Evolutionary conservation across 2,888 invertebrate species (phyloP).

Genomic region (Embidobia sp.): DNA sequence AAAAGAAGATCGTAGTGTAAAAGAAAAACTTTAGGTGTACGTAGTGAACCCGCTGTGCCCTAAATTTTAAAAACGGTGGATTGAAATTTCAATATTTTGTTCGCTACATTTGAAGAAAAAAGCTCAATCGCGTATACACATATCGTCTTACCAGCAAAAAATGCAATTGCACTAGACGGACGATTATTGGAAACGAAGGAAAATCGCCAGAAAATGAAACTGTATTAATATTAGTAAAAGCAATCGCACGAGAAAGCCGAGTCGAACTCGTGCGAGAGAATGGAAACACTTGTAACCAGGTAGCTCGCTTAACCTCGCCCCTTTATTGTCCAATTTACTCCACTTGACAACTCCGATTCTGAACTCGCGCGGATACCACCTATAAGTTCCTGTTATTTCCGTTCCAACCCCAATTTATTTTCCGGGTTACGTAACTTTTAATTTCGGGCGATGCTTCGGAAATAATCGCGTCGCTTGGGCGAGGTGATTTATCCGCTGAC

Average conservation of each 20-base stretch:
- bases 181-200: slow-evolving; percentile 16
- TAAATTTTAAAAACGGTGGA: no score
- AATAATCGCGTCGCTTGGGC: background rate
- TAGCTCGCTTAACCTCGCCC: slow-evolving; percentile 15
- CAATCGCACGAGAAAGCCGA: slow-evolving; percentile 3
- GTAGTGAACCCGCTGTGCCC: no score
- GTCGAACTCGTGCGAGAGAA: slow-evolving; percentile 7
- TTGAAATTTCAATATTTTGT: background rate
- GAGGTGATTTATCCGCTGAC: slow-evolving; percentile 29
- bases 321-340: slow-evolving; percentile 23
- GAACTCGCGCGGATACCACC: background rate
- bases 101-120: no score
- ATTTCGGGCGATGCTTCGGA: slow-evolving; percentile 6
- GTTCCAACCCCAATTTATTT: slow-evolving; percentile 11
- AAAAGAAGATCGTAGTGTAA: no score
- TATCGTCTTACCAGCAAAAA: background rate
- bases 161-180: slow-evolving; percentile 1
- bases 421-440: slow-evolving; percentile 11
- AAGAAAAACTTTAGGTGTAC: no score
- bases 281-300: slow-evolving; percentile 19
- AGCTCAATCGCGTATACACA: background rate
- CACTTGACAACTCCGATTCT: slow-evolving; percentile 15
- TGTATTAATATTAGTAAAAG: slow-evolving; percentile 31
- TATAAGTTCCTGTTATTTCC: slow-evolving; percentile 14
- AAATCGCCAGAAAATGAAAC: slow-evolving; percentile 1